These are phyloP conservation scores for Ptilorrhoa leucosticta DNA, from an alignment of 2,113 vertebrate genomes.

Conservation along the genomic window DNA sequence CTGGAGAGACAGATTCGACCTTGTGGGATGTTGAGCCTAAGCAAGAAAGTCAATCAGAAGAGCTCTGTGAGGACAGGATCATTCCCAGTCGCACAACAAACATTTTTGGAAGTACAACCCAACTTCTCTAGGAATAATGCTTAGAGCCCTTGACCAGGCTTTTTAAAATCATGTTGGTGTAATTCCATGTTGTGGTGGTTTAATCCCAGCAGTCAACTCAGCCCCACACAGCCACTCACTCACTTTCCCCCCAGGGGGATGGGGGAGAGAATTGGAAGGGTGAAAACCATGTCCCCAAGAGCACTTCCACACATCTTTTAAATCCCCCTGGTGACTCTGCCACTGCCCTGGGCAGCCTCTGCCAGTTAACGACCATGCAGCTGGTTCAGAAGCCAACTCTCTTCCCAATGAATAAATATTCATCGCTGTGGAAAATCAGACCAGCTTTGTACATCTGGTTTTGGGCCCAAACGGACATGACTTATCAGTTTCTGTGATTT, in stretches of 20 bases:
- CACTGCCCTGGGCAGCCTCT: background rate
- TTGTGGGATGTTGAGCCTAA: background rate
- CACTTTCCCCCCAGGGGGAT: accelerated
- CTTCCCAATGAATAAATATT: background rate
- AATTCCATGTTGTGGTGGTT: background rate
- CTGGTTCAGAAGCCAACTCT: background rate
- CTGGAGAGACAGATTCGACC: background rate
- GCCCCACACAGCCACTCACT: background rate
- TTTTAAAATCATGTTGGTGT: background rate
- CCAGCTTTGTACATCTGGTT: background rate
- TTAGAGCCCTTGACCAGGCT: background rate
- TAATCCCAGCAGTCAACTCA: background rate
- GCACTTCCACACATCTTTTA: background rate
- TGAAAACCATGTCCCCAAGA: background rate
- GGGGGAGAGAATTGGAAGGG: background rate
- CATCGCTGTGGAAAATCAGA: background rate
- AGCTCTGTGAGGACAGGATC: background rate
- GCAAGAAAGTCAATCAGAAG: background rate
- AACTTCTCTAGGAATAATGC: background rate
- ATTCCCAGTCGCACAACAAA: background rate
- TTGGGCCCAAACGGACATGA: background rate
- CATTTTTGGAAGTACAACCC: background rate
- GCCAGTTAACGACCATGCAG: background rate
- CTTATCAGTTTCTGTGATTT: background rate
- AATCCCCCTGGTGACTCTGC: background rate